A percentile compares a stretch with the other conserved stretches of the same genome.
These are phyloP conservation scores for Lasioglossum marginatum DNA, from an alignment of 2,888 invertebrate species.

Conservation along the genomic window DNA sequence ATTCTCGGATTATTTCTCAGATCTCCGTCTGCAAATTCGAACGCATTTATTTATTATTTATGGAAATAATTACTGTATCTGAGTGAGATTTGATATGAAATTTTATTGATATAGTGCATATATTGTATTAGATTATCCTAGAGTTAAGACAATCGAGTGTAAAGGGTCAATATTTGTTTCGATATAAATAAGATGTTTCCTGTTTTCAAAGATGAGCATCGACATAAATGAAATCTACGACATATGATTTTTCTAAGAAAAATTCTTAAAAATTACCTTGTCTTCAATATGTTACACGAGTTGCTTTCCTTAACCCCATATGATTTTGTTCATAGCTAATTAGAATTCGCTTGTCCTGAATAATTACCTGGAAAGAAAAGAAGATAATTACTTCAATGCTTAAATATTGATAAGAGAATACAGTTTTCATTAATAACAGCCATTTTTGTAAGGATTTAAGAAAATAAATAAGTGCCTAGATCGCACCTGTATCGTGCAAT, in stretches of 20 bases:
- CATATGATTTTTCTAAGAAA: not conserved
- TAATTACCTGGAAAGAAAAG: not conserved
- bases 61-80: not conserved
- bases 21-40: not conserved
- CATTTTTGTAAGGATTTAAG: not conserved
- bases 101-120: too few relatives aligned
- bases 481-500: too few relatives aligned
- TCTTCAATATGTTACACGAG: not conserved
- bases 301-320: not conserved
- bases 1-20: not conserved
- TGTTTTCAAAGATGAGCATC: not conserved
- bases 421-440: too few relatives aligned
- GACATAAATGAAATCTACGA: too few relatives aligned
- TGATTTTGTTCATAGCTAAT: not conserved
- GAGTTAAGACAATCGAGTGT: not conserved
- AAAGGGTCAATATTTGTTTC: too few relatives aligned
- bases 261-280: not conserved
- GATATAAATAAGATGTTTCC: not conserved
- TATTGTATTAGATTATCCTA: not conserved
- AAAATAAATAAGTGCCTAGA: too few relatives aligned
- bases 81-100: not conserved
- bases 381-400: not conserved
- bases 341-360: not conserved
- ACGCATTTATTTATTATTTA: not conserved
- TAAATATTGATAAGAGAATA: not conserved